Conservation (phyloP, 2,797 vertebrate species). For the Linurgus olivaceus region DNA sequence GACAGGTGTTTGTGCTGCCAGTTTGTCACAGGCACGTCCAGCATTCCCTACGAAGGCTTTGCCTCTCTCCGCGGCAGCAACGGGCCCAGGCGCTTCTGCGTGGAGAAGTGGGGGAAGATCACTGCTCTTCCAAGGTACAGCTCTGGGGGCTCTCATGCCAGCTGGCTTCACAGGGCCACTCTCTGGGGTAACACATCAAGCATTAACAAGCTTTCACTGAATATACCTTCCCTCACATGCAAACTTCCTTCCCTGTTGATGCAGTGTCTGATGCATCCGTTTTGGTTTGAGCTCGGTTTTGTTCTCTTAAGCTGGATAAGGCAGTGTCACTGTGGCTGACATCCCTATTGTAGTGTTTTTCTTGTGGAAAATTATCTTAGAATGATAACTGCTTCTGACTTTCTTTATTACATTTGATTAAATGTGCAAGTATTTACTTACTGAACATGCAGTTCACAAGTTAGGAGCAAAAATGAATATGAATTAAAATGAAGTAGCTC, state of each 20-base stretch:
- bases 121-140: conserved; percentile 91
- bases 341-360: neutral
- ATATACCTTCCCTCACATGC: neutral
- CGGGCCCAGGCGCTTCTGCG: conserved; percentile 93
- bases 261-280: neutral
- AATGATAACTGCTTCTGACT: neutral
- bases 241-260: neutral
- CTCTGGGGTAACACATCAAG: neutral
- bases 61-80: conserved; percentile 94
- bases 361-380: neutral
- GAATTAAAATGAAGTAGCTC: neutral
- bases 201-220: neutral
- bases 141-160: neutral
- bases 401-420: neutral
- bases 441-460: neutral
- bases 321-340: neutral
- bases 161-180: neutral
- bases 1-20: conserved; percentile 52
- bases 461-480: neutral
- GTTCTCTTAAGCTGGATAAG: neutral
- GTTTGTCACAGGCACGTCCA: conserved; percentile 98
- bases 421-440: neutral
- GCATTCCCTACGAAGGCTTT: conserved; percentile 96
- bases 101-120: conserved; percentile 98
- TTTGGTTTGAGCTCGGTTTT: neutral